A percentile compares a stretch with the other conserved stretches of the same genome.
phyloP scores from a whole-genome alignment of 2,797 vertebrate genomes.

The Mionectes olivaceus region DNA sequence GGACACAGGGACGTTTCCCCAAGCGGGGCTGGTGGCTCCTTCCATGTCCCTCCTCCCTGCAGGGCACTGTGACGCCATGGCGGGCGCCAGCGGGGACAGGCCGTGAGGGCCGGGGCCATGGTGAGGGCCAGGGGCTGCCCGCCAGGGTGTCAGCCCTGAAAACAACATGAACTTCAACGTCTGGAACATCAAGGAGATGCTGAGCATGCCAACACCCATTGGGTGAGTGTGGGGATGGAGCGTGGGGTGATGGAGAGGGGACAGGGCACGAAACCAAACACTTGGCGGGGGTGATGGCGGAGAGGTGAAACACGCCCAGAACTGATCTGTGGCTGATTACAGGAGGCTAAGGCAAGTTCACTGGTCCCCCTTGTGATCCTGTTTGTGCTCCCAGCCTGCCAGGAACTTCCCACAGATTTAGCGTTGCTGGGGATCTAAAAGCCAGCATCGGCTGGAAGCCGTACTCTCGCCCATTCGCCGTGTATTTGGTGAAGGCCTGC shows the following conservation, averaged over 20 bases:
- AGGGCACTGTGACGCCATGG: not conserved
- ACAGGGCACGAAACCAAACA: not conserved
- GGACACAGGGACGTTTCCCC: rapidly evolving
- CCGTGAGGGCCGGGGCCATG: rapidly evolving
- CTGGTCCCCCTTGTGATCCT: not conserved
- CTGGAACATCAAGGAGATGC: conserved; percentile 83
- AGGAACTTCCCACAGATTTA: not conserved
- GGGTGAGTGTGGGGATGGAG: conserved; percentile 62
- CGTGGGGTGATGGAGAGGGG: not conserved
- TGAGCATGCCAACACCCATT: conserved; percentile 68
- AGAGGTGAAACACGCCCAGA: not conserved
- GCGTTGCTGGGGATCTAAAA: not conserved
- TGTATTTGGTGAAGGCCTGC: not conserved
- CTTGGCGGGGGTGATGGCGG: rapidly evolving
- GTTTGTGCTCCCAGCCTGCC: not conserved
- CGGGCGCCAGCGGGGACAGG: rapidly evolving
- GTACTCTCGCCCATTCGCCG: not conserved
- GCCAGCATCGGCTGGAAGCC: not conserved
- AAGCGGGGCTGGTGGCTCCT: not conserved
- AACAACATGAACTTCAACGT: conserved; percentile 77
- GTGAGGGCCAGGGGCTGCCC: rapidly evolving
- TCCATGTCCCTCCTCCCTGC: not conserved
- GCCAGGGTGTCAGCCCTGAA: not conserved
- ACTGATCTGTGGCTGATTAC: not conserved
- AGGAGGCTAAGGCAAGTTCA: not conserved